Conservation (phyloP, 2,113 vertebrate genomes). For the Ginglymostoma cirratum region DNA sequence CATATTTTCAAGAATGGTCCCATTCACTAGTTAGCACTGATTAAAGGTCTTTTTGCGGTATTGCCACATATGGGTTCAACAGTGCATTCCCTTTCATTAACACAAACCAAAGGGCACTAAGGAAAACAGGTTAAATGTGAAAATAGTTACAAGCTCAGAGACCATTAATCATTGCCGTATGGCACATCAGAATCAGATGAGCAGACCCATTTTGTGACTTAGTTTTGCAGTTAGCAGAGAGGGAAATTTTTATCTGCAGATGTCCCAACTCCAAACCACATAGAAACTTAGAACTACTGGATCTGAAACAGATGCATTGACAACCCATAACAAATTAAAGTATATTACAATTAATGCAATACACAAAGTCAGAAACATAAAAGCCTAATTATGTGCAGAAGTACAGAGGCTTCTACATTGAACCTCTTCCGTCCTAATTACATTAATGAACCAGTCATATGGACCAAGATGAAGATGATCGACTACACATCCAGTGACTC, state of each 20-base stretch:
- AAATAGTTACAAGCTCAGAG: slow-evolving; percentile 37
- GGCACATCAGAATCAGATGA: slow-evolving; percentile 29
- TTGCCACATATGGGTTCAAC: slow-evolving; percentile 33
- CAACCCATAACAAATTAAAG: slow-evolving; percentile 8
- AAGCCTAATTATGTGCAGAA: background rate
- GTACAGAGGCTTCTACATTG: background rate
- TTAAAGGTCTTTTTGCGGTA: slow-evolving; percentile 26
- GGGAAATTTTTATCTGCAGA: background rate
- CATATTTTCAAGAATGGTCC: slow-evolving; percentile 37
- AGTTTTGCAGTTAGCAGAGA: slow-evolving; percentile 15
- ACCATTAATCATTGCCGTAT: slow-evolving; percentile 36
- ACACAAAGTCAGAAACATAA: background rate
- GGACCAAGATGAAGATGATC: background rate
- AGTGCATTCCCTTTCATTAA: slow-evolving; percentile 36
- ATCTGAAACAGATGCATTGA: slow-evolving; percentile 30
- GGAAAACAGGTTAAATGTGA: slow-evolving; percentile 38
- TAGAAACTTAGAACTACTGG: slow-evolving; percentile 13
- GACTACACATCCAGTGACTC: background rate
- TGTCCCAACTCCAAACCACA: slow-evolving; percentile 21
- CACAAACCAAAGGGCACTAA: slow-evolving; percentile 37
- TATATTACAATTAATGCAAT: slow-evolving; percentile 29
- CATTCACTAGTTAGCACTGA: slow-evolving; percentile 33
- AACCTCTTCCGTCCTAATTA: background rate
- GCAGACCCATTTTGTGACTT: slow-evolving; percentile 18
- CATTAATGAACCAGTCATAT: background rate